Evolutionary conservation across 1,140 invertebrate genomes (phyloP), one percentile per base, ranked within the genome.

Genomic region (Ectropis grisescens): DNA sequence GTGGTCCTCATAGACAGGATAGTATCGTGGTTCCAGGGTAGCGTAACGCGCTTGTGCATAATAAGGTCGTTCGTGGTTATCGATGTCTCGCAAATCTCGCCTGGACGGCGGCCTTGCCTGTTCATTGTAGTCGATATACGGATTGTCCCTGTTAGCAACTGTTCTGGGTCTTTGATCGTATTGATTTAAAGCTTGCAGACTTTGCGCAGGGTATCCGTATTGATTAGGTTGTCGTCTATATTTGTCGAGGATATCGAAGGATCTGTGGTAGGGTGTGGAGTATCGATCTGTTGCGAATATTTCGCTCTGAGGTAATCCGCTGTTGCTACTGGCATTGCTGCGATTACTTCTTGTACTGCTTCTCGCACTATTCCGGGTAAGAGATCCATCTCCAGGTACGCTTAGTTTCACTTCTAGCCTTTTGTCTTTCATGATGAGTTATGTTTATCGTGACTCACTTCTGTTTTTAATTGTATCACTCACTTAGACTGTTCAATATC

Each of bases 371-470:
- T 72, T 67, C 19, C 76, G 56, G 33, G 53, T 67, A 13, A 81
- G 40, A 12, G 76, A 72, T 30, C 76, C 74, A 24, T 81, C 76
- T 24, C 74, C 68, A 12, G 74, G 69, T 13, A 81, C 71, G 49
- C 71, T 79, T 15, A 81, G 48, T 28, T 67, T 81, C 14, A 81
- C 45, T 61, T 81, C 71, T 13, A 81, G 48, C 59, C 68, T 72
- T 61, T 81, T 79, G 40, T 81, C 67, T 60, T 68, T 81, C 76
- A 81, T 81, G 37, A 37, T n/a, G n/a, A n/a, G n/a, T n/a, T n/a
- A n/a, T 64, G 41, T 47, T 22, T 22, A 22, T 9, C 9, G n/a
- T n/a, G n/a, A n/a, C n/a, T n/a, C n/a, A n/a, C n/a, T n/a, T n/a
- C n/a, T n/a, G n/a, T n/a, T n/a, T n/a, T n/a, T n/a, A n/a, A n/a